Percentiles rank a stretch among this genome's conserved stretches.
These are phyloP conservation scores for Seira sanloemensis DNA, from an alignment of 2,888 invertebrate genomes.

Conservation along the genomic window DNA sequence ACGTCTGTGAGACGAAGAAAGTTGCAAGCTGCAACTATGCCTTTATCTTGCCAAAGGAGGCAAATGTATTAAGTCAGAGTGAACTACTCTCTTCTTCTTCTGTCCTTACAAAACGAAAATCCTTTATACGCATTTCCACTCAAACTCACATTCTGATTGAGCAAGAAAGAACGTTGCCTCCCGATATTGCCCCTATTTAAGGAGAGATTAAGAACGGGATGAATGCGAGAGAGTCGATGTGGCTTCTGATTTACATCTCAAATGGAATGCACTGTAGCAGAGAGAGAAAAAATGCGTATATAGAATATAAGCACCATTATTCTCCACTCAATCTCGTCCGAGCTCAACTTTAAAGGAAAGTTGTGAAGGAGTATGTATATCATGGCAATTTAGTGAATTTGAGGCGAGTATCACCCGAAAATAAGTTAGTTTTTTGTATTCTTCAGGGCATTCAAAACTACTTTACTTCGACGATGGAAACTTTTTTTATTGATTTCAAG, in stretches of 20 bases:
- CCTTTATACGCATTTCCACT: not conserved
- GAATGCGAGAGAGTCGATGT: not conserved
- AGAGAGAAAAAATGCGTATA: no score
- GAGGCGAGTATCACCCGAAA: not conserved
- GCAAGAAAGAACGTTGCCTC: not conserved
- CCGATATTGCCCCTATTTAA: constrained; percentile 1
- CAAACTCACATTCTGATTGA: constrained; percentile 4
- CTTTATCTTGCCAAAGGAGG: no score
- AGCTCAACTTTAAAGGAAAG: no score
- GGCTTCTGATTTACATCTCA: not conserved
- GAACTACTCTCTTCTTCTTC: no score
- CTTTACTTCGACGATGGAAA: not conserved
- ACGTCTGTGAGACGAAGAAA: no score
- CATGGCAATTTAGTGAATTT: no score
- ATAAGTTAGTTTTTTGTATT: not conserved
- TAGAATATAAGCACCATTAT: no score
- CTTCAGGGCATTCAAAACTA: not conserved
- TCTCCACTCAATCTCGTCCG: no score
- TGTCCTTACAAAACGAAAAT: no score
- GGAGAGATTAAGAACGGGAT: not conserved
- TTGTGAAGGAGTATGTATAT: not conserved
- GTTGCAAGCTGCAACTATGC: constrained; percentile 54
- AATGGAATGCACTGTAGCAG: not conserved
- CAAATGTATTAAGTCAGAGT: not conserved
- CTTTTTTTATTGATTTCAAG: not conserved